Evolutionary conservation across 2,797 vertebrate species (phyloP).

Genomic region (Scolopax bukidnonensis): DNA sequence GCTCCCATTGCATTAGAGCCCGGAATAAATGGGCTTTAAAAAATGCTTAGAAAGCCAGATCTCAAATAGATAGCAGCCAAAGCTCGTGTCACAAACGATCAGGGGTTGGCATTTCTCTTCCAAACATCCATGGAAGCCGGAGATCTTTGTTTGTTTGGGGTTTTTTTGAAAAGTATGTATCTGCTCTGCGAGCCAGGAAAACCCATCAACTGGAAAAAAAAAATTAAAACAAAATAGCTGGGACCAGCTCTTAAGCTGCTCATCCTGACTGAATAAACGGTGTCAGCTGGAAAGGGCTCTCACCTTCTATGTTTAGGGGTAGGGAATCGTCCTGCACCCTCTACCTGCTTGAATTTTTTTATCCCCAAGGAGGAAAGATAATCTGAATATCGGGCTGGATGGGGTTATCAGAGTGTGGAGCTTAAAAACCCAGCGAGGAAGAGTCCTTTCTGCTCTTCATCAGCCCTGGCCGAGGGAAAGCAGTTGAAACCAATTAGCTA

Average conservation of each 20-base stretch:
- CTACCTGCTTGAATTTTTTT: background rate
- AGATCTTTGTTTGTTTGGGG: background rate
- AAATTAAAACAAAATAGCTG: background rate
- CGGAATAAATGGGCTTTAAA: background rate
- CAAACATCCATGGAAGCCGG: background rate
- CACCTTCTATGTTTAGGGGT: background rate
- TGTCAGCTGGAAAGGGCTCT: background rate
- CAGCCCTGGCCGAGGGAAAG: background rate
- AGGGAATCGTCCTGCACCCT: background rate
- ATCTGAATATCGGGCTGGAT: background rate
- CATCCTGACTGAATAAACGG: background rate
- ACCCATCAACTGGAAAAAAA: background rate
- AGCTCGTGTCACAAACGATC: background rate
- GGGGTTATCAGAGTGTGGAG: background rate
- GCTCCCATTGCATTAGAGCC: background rate
- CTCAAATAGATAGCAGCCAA: background rate
- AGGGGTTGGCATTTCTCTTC: background rate
- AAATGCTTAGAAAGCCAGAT: conserved; percentile 31
- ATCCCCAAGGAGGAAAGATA: background rate
- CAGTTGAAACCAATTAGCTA: background rate
- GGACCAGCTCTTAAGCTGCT: background rate
- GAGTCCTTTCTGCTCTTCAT: background rate
- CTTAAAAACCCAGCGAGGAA: fast-evolving
- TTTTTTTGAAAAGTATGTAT: background rate
- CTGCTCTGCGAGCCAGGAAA: conserved; percentile 25